phyloP scores from a whole-genome alignment of 2,797 vertebrate species.

The Xenopus petersii region DNA sequence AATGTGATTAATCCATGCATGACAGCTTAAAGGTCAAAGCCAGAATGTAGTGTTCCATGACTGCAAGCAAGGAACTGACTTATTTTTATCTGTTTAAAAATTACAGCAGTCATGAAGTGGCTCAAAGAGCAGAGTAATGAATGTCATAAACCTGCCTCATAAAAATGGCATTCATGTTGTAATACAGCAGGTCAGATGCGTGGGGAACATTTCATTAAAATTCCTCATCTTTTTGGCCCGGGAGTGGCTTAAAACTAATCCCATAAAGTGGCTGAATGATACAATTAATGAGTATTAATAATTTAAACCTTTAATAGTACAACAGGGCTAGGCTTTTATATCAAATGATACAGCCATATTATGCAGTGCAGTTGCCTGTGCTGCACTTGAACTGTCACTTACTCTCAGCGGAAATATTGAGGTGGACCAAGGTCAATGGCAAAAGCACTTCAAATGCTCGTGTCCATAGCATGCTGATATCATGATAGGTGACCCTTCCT shows the following conservation, averaged over 20 bases:
- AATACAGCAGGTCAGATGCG: conserved; percentile 71
- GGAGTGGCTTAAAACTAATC: conserved; percentile 73
- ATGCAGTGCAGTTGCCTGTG: conserved; percentile 69
- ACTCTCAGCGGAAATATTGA: conserved; percentile 59
- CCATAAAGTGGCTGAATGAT: conserved; percentile 75
- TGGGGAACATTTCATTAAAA: conserved; percentile 75
- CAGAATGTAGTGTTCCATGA: conserved; percentile 64
- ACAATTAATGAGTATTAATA: conserved; percentile 90
- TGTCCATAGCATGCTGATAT: conserved; percentile 13
- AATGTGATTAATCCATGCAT: conserved; percentile 73
- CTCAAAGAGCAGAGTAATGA: conserved; percentile 77
- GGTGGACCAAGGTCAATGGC: conserved; percentile 55
- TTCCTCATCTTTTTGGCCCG: conserved; percentile 70
- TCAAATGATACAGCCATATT: conserved; percentile 90
- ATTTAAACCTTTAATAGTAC: conserved; percentile 82
- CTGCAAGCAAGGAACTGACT: conserved; percentile 68
- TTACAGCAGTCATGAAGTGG: conserved; percentile 83
- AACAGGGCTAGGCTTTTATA: conserved; percentile 83
- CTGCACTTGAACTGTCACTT: conserved; percentile 63
- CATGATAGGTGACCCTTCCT: conserved; percentile 18
- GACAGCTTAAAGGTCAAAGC: conserved; percentile 84
- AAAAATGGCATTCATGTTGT: conserved; percentile 70
- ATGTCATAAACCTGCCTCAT: conserved; percentile 83
- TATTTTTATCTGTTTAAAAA: conserved; percentile 81
- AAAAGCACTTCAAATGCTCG: conserved; percentile 47